These are phyloP conservation scores for Silurus asotus DNA, from an alignment of 2,113 vertebrate species.

Conservation along the genomic window DNA sequence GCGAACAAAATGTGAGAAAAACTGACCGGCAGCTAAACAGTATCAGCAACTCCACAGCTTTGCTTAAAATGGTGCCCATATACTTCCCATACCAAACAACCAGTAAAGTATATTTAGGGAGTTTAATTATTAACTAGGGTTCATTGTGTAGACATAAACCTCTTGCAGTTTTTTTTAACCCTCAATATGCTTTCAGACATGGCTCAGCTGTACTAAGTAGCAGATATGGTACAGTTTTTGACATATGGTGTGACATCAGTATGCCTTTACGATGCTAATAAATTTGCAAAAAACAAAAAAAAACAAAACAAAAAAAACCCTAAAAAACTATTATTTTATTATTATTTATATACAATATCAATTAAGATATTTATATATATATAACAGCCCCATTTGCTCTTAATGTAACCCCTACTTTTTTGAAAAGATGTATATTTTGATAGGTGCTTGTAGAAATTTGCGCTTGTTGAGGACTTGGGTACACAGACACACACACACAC, in stretches of 20 bases:
- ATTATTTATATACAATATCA: neutral
- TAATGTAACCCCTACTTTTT: too few species aligned
- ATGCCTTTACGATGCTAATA: neutral
- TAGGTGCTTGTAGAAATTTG: too few species aligned
- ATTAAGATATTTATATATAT: neutral
- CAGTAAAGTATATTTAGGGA: neutral
- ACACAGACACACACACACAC: too few species aligned
- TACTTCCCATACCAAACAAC: neutral
- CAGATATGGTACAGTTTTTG: neutral
- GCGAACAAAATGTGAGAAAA: conserved; percentile 6
- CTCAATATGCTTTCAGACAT: neutral
- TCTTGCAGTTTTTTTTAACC: neutral
- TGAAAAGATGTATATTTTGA: too few species aligned
- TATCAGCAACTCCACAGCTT: conserved; percentile 11
- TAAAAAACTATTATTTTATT: neutral
- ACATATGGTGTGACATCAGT: neutral
- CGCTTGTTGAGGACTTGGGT: too few species aligned
- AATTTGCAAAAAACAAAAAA: neutral
- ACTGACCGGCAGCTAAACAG: neutral
- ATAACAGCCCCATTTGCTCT: too few species aligned
- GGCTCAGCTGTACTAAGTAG: neutral
- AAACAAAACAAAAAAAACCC: neutral
- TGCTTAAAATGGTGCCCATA: neutral
- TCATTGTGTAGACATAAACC: neutral
- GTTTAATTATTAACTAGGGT: neutral